Base-by-base conservation (phyloP, 2,113 vertebrate species). In the Probosciger aterrimus region DNA sequence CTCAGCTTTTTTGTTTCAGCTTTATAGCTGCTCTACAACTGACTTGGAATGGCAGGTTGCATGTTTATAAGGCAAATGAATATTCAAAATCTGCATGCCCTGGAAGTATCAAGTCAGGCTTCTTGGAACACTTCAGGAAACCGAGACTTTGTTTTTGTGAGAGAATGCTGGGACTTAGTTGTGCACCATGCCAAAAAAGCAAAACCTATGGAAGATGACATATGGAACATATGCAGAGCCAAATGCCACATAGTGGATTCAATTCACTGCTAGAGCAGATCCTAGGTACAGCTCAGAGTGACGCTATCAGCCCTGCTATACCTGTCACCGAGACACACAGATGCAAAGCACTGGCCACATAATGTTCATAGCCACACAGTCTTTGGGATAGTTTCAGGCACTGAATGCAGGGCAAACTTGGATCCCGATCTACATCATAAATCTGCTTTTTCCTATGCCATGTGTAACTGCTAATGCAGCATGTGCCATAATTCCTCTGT, bases 1-100 rank as follows among this genome's bases (percentile, higher is more conserved):
- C 27, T 83, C 76, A 94, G 82, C 55, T 39, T 84, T 94, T 96
- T 93, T 92, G 78, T 92, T 97, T 87, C 18, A 94, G 49, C 77
- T 93, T 89, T 82, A 46, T 18, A 95, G 63, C 77, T 53, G 19
- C 62, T 75, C 7, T 35, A 35, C 5, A 35, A 10, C 15, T 67
- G 43, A 50, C 44, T 62, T 39, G 31, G n/a, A 84, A 76, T 30
- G 33, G 18, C 47, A 87, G 39, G 86, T 70, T 95, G 19, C 14
- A 41, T 46, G 28, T 74, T 69, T 74, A 47, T 65, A 27, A 74
- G 75, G 59, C 2, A 39, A 80, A 63, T 3, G 3, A 35, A 33
- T 65, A 44, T 62, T 71, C 19, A 76, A 53, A 70, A 74, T 69
- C 41, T 75, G 22, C 23, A 7, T 8, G 4, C 5, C 49, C 46